These are phyloP conservation scores for Cichladusa arquata DNA, from an alignment of 2,113 vertebrate species.

Conservation along the genomic window DNA sequence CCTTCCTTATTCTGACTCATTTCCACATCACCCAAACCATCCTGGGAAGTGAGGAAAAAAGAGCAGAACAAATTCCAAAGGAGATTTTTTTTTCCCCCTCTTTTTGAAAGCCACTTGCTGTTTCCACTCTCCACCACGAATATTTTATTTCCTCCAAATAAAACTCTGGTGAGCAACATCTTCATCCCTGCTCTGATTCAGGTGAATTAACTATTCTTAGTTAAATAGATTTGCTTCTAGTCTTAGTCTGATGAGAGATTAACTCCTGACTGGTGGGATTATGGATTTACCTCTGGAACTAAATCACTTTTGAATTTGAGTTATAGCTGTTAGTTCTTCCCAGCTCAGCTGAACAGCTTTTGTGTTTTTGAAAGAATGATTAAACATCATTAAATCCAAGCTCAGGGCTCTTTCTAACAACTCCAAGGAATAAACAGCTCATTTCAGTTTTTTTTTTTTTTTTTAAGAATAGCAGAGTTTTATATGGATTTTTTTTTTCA, in stretches of 20 bases:
- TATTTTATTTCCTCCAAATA: background rate
- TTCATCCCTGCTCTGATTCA: background rate
- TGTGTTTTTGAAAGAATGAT: conserved; percentile 56
- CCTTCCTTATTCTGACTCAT: background rate
- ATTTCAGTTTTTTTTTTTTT: background rate
- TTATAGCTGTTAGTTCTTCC: conserved; percentile 34
- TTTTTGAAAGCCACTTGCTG: background rate
- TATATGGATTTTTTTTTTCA: background rate
- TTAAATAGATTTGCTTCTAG: conserved; percentile 51
- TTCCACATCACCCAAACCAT: background rate
- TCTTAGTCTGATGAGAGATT: conserved; percentile 46
- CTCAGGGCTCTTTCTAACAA: conserved; percentile 10
- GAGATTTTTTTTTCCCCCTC: accelerated
- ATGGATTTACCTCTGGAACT: conserved; percentile 42
- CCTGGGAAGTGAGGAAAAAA: background rate
- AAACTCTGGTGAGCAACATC: background rate
- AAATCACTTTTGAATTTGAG: conserved; percentile 50
- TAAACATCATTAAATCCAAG: conserved; percentile 44
- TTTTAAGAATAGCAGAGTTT: background rate
- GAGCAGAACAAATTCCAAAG: background rate
- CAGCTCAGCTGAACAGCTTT: conserved; percentile 47
- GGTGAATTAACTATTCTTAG: conserved; percentile 56
- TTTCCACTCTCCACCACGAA: background rate
- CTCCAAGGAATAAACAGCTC: conserved; percentile 3
- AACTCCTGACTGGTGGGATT: conserved; percentile 50